A percentile compares a stretch with the other conserved stretches of the same genome.
Conservation (phyloP, 2,113 vertebrate genomes). For the Callocephalon fimbriatum region DNA sequence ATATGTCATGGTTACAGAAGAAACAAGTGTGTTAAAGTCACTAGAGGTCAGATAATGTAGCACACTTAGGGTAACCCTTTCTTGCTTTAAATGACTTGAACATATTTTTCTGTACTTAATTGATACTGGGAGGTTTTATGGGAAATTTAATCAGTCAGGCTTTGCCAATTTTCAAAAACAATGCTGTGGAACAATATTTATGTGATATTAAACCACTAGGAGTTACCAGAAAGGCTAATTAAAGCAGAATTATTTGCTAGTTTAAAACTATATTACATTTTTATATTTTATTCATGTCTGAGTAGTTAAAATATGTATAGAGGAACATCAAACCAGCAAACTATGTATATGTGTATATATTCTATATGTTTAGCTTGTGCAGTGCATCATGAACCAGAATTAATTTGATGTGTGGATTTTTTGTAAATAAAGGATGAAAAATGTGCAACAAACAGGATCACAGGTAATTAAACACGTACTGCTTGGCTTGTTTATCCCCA, state of each 20-base stretch:
- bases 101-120: conserved; percentile 18
- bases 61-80: background rate
- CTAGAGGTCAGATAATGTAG: background rate
- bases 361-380: background rate
- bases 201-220: conserved; percentile 3
- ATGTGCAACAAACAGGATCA: background rate
- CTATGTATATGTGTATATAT: background rate
- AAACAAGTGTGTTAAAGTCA: background rate
- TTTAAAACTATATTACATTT: background rate
- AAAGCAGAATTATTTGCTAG: background rate
- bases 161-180: conserved; percentile 13
- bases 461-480: background rate
- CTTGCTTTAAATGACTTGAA: background rate
- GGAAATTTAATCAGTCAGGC: background rate
- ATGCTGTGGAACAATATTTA: conserved; percentile 12
- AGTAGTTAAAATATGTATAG: background rate
- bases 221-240: conserved; percentile 32
- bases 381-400: background rate
- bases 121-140: conserved; percentile 1
- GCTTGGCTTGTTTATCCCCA: background rate
- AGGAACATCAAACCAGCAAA: background rate
- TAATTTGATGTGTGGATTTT: background rate
- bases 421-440: background rate
- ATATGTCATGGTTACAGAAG: background rate
- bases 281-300: background rate